Evolutionary conservation across 1,140 invertebrate species (phyloP).

Genomic region (Habropoda laboriosa): DNA sequence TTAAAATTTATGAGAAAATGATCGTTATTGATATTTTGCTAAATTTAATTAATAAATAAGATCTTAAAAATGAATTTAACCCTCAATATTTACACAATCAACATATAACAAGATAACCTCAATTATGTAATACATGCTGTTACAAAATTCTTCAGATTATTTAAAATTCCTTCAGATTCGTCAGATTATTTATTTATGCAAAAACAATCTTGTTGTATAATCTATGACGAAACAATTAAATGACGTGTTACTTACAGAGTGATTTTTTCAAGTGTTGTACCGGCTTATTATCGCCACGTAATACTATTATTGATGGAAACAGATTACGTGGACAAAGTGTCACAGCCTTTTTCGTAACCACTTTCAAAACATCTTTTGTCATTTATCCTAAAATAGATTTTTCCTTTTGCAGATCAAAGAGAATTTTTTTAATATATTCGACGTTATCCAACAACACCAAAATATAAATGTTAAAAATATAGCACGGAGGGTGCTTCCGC

Average conservation of each 20-base stretch:
- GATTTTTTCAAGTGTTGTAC: not conserved
- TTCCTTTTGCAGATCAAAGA: not conserved
- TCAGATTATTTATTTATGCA: not conserved
- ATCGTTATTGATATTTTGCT: too few relatives aligned
- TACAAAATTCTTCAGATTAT: too few relatives aligned
- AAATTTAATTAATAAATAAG: too few relatives aligned
- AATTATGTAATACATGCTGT: too few relatives aligned
- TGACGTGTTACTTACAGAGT: not conserved
- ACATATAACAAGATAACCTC: too few relatives aligned
- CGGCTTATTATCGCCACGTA: not conserved
- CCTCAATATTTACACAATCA: too few relatives aligned
- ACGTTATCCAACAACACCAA: not conserved
- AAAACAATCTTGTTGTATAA: not conserved
- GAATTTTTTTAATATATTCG: not conserved
- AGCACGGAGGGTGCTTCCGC: not conserved
- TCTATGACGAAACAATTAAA: not conserved
- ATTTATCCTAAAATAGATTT: not conserved
- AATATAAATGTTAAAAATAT: not conserved
- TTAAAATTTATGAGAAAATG: too few relatives aligned
- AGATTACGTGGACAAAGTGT: too few relatives aligned
- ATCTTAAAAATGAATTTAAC: too few relatives aligned
- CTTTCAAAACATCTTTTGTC: too few relatives aligned
- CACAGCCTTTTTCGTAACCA: too few relatives aligned
- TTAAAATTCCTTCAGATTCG: too few relatives aligned
- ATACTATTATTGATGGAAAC: not conserved